phyloP scores from a whole-genome alignment of 2,797 vertebrate species.

The Florisuga fusca region DNA sequence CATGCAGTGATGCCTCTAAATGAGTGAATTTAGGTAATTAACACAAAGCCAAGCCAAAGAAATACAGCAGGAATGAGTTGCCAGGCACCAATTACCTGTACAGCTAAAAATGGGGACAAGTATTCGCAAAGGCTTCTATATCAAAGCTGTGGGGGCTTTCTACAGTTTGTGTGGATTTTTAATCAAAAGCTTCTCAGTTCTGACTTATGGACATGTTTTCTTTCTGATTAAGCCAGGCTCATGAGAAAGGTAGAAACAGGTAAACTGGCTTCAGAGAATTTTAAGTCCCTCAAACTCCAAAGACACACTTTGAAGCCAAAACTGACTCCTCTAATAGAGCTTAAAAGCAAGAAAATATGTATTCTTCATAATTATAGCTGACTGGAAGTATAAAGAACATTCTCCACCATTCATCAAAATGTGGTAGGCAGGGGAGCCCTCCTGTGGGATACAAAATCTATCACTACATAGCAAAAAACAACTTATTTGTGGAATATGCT shows the following conservation, averaged over 20 bases:
- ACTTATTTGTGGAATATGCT: not conserved
- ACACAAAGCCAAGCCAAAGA: slow-evolving; percentile 41
- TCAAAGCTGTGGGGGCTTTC: not conserved
- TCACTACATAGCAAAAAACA: not conserved
- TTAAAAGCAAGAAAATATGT: not conserved
- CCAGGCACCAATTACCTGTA: slow-evolving; percentile 50
- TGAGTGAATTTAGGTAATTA: slow-evolving; percentile 55
- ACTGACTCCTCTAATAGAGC: not conserved
- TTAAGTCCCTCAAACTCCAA: not conserved
- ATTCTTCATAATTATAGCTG: not conserved
- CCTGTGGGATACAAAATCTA: not conserved
- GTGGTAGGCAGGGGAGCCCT: not conserved
- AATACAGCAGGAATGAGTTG: slow-evolving; percentile 31
- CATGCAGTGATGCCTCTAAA: slow-evolving; percentile 12
- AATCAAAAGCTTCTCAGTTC: not conserved
- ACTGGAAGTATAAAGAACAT: not conserved
- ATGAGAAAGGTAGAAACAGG: not conserved
- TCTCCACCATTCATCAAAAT: not conserved
- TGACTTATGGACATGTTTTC: not conserved
- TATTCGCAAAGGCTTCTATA: not conserved
- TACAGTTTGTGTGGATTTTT: not conserved
- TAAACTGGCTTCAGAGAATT: not conserved
- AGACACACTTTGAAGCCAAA: not conserved
- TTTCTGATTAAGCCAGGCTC: not conserved
- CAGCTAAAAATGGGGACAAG: not conserved